These are phyloP conservation scores for Nothoprocta perdicaria DNA, from an alignment of 2,113 vertebrate species.

Conservation along the genomic window DNA sequence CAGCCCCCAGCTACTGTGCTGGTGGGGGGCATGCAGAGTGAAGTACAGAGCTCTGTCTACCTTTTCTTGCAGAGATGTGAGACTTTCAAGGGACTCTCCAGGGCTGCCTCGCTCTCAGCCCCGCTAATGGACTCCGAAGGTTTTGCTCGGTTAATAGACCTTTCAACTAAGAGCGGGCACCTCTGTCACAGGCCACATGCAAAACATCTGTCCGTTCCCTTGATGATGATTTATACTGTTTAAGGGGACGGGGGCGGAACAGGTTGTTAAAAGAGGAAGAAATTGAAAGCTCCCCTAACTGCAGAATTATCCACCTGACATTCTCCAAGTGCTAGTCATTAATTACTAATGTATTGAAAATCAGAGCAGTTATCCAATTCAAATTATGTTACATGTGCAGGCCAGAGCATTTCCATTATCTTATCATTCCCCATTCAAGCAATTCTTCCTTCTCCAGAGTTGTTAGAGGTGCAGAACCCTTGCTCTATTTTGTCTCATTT, in stretches of 20 bases:
- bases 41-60: background rate
- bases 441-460: background rate
- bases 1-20: background rate
- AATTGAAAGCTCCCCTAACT: conserved; percentile 52
- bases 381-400: conserved; percentile 17
- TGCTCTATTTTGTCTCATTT: background rate
- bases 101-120: background rate
- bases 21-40: background rate
- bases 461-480: background rate
- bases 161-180: conserved; percentile 2
- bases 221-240: conserved; percentile 33
- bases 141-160: background rate
- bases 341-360: conserved; percentile 52
- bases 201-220: conserved; percentile 16
- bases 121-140: background rate
- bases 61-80: background rate
- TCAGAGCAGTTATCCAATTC: conserved; percentile 17
- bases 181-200: background rate
- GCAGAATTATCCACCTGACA: conserved; percentile 40
- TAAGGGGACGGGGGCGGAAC: background rate
- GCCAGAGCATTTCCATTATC: background rate
- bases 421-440: conserved; percentile 34
- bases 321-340: conserved; percentile 46
- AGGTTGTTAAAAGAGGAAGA: conserved; percentile 49
- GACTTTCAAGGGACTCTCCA: background rate